A percentile compares a stretch with the other conserved stretches of the same genome.
These are phyloP conservation scores for Rotaria macrura DNA, from an alignment of 2,888 invertebrate genomes.

Conservation along the genomic window DNA sequence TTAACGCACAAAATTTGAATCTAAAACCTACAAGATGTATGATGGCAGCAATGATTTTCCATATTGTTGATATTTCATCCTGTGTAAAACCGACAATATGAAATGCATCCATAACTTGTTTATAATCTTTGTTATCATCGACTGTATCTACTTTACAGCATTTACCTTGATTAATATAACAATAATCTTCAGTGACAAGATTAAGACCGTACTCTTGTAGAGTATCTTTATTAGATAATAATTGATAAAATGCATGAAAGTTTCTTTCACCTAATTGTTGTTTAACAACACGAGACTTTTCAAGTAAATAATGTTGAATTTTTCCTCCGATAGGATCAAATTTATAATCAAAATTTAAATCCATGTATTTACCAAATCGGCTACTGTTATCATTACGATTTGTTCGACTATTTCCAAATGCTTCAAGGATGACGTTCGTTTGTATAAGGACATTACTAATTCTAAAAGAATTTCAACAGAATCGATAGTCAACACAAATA, in stretches of 20 bases:
- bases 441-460: conserved; percentile 93
- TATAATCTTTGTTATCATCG: conserved; percentile 71
- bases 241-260: conserved; percentile 64
- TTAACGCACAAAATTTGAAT: background rate
- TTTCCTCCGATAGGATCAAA: conserved; percentile 94
- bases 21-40: conserved; percentile 65
- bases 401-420: conserved; percentile 96
- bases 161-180: conserved; percentile 70
- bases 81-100: conserved; percentile 68
- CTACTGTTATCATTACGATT: conserved; percentile 96
- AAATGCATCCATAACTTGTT: conserved; percentile 70
- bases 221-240: conserved; percentile 64
- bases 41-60: conserved; percentile 80
- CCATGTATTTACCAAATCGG: conserved; percentile 98
- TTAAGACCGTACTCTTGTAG: conserved; percentile 64
- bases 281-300: conserved; percentile 86
- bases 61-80: conserved; percentile 69
- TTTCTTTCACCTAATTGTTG: conserved; percentile 88
- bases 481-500: no score
- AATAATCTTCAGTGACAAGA: conserved; percentile 64
- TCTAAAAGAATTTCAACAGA: conserved; percentile 55
- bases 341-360: conserved; percentile 96
- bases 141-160: conserved; percentile 54
- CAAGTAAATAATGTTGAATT: conserved; percentile 87
- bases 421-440: conserved; percentile 86